A percentile compares a stretch with the other conserved stretches of the same genome.
Conservation (phyloP, 2,113 vertebrate species). For the Tragulus kanchil region DNA sequence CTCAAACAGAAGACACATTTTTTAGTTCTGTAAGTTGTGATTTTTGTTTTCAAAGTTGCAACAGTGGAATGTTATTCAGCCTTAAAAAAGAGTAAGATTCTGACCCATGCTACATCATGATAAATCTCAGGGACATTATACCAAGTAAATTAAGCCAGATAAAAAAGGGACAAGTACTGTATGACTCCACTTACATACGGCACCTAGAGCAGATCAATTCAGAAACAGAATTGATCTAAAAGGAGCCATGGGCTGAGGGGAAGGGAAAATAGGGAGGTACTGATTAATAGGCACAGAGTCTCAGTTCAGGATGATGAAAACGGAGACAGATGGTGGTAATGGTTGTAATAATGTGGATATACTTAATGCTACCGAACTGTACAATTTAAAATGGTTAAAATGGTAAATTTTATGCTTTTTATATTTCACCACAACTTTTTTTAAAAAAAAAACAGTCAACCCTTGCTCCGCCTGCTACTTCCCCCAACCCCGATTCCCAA, state of each 20-base stretch:
- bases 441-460: background rate
- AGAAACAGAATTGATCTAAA: background rate
- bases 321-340: background rate
- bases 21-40: background rate
- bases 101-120: background rate
- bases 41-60: background rate
- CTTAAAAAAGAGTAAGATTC: slow-evolving; percentile 5
- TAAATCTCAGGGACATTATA: background rate
- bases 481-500: background rate
- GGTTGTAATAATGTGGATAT: background rate
- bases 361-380: background rate
- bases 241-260: too few relatives aligned
- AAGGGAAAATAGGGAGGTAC: background rate
- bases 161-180: background rate
- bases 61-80: background rate
- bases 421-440: background rate
- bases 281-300: background rate
- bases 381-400: background rate
- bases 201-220: background rate
- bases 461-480: background rate
- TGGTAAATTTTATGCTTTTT: background rate
- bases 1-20: slow-evolving; percentile 21
- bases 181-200: background rate
- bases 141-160: background rate
- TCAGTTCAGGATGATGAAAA: background rate